Conservation (phyloP, 2,797 vertebrate species). For the Buceros bicornis region DNA sequence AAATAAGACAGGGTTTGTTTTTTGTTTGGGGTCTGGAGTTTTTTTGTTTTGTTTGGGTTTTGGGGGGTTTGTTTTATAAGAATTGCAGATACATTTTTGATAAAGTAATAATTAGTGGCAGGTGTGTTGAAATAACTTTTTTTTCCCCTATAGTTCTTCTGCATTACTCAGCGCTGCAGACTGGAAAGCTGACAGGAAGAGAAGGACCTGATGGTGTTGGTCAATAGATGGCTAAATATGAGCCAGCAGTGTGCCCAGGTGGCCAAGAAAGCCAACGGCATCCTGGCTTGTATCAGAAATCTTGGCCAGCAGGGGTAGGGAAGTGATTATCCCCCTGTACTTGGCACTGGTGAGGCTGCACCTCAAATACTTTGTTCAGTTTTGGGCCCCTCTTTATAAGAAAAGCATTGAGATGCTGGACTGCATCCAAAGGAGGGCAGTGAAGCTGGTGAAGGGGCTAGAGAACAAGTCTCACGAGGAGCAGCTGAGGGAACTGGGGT, state of each 20-base stretch:
- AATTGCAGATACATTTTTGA: neutral
- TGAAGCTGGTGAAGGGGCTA: no score
- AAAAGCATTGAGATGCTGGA: no score
- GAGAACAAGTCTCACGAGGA: neutral
- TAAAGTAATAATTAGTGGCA: neutral
- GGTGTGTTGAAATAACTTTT: neutral
- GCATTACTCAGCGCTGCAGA: neutral
- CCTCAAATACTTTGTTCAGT: no score
- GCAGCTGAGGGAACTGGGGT: neutral
- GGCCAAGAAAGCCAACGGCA: neutral
- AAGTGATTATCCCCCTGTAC: no score
- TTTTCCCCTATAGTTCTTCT: neutral
- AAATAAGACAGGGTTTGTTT: rapidly evolving
- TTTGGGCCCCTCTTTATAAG: no score
- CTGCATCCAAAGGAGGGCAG: no score
- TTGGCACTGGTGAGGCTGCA: neutral
- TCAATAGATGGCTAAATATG: neutral
- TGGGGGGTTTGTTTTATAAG: neutral
- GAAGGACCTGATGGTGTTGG: neutral
- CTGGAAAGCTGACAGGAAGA: neutral
- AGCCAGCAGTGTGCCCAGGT: neutral
- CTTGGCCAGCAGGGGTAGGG: neutral
- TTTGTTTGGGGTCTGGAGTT: no score
- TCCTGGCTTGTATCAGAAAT: neutral
- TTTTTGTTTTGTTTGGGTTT: no score